Base-by-base conservation (phyloP, 1,140 invertebrate genomes). In the Drosophila burlai region DNA sequence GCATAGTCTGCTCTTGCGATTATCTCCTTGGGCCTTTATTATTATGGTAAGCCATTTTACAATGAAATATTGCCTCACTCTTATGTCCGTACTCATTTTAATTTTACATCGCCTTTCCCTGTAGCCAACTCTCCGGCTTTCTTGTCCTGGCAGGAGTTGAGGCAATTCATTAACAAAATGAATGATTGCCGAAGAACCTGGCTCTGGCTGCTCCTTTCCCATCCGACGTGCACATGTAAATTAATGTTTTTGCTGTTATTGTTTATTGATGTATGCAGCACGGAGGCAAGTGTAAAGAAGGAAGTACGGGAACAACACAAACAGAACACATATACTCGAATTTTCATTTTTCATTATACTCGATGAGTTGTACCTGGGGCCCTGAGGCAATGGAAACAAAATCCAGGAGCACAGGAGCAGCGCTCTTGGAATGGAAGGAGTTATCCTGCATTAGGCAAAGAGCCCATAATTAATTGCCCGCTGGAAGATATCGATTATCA, bases 141-240 rank as follows among this genome's bases (percentile, higher is more conserved):
- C 46, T 50, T 52, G 8, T 21, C 36, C 58, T 52, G 26, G 9
- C 49, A 47, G 60, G 42, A 63, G 61, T 63, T 76, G 47, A 58
- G 68, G 81, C 81, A 81, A 89, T 89, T 89, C 81, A 89, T 89
- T 89, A 89, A 89, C 77, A 89, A 89, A 89, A 89, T 89, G 84
- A 84, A 89, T 89, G 84, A 81, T 66, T 82, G 80, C 62, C 67
- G 68, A 73, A 64, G 76, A 47, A 83, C 69, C 62, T 68, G 83
- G 74, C 60, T 50, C 58, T 60, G 83, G 74, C 71, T 68, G 46
- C 69, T 58, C 49, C 45, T 65, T 54, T 49, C 60, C 55, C 42
- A 34, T 24, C 40, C 73, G 78, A 80, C 71, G 71, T 83, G 76
- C 29, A 71, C 61, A 80, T 83, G 81, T 76, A 83, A 83, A 80